Evolutionary conservation across 2,888 invertebrate species (phyloP).

Genomic region (Xiphydria camelus): DNA sequence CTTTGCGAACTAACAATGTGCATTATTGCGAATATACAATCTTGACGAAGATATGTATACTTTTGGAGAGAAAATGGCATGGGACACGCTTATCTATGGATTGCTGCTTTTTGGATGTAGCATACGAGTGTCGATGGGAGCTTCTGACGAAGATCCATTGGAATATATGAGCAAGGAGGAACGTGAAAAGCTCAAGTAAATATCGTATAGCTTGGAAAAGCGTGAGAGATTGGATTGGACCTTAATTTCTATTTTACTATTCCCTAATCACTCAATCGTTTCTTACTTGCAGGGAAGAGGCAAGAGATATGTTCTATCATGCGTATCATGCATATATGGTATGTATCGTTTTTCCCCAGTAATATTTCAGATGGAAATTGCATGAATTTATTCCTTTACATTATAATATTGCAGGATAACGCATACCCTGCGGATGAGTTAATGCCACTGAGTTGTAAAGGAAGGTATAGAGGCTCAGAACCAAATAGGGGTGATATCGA

Average conservation of each 20-base stretch:
- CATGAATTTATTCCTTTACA: neutral
- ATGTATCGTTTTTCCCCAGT: constrained; percentile 31
- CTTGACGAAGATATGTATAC: constrained; percentile 46
- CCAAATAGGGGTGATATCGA: constrained; percentile 95
- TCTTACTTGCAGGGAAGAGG: constrained; percentile 73
- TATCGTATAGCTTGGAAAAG: constrained; percentile 14
- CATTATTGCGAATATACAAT: constrained; percentile 27
- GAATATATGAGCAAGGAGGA: constrained; percentile 68
- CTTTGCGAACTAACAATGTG: constrained; percentile 37
- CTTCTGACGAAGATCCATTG: constrained; percentile 41
- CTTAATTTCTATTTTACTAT: constrained; percentile 7
- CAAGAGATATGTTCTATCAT: constrained; percentile 95
- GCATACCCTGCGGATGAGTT: constrained; percentile 98
- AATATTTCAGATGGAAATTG: neutral
- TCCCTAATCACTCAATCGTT: neutral
- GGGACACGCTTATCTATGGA: constrained; percentile 35
- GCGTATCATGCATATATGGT: constrained; percentile 94
- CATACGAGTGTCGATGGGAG: constrained; percentile 28
- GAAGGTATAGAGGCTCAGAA: constrained; percentile 86
- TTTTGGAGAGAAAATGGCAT: constrained; percentile 39
- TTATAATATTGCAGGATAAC: constrained; percentile 64
- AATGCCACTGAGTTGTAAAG: constrained; percentile 95
- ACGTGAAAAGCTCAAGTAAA: constrained; percentile 68
- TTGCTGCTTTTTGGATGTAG: constrained; percentile 41
- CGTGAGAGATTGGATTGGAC: constrained; percentile 3